These are phyloP conservation scores for Sardina pilchardus DNA, from an alignment of 2,113 vertebrate genomes.

Conservation along the genomic window DNA sequence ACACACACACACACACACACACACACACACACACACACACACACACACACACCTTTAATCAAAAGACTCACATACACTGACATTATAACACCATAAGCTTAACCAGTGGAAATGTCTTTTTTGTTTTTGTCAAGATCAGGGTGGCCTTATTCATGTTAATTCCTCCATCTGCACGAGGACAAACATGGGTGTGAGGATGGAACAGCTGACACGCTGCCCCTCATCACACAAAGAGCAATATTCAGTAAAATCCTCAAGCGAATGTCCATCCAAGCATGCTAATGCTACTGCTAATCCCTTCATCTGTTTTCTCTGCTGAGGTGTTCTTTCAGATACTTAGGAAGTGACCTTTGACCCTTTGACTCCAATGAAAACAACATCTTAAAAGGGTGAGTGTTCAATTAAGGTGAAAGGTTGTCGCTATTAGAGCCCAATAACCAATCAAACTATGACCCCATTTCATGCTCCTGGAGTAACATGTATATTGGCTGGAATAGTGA, in stretches of 20 bases:
- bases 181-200: too few relatives aligned
- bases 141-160: not conserved
- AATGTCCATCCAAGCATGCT: not conserved
- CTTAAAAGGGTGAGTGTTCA: not conserved
- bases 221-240: too few relatives aligned
- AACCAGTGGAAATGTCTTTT: not conserved
- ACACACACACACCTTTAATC: not conserved
- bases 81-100: not conserved
- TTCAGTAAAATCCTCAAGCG: not conserved
- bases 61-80: not conserved
- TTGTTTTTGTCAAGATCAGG: not conserved
- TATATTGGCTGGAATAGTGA: too few relatives aligned
- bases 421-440: not conserved
- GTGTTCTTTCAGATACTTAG: not conserved
- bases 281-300: not conserved
- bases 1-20: slow-evolving; percentile 5
- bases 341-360: not conserved
- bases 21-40: slow-evolving; percentile 7
- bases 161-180: too few relatives aligned
- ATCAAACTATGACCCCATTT: not conserved
- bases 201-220: too few relatives aligned
- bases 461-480: too few relatives aligned
- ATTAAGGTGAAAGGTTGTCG: not conserved
- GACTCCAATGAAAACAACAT: not conserved
- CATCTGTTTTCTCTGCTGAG: not conserved